Percentiles rank a stretch among this genome's conserved stretches.
Evolutionary conservation across 1,140 invertebrate species (phyloP).

Genomic region (Orussus abietinus): DNA sequence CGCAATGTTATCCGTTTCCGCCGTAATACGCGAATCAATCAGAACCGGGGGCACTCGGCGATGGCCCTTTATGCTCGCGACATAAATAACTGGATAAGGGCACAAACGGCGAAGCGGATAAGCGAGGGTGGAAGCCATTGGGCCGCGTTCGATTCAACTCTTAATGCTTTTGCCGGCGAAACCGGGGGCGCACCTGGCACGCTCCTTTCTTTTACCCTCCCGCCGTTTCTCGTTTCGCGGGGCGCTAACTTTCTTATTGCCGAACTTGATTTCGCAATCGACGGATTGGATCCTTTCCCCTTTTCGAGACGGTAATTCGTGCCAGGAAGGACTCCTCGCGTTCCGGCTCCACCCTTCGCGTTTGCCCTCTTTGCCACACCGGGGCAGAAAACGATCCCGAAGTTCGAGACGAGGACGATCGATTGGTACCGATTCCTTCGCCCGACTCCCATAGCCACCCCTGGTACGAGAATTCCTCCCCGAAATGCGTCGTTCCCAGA

Average conservation of each 20-base stretch:
- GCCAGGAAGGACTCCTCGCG: too few species aligned
- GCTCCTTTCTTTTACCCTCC: constrained; percentile 18
- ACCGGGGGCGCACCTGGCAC: constrained; percentile 32
- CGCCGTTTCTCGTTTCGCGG: constrained; percentile 13
- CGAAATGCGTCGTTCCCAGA: too few species aligned
- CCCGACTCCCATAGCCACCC: too few species aligned
- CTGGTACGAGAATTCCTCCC: too few species aligned
- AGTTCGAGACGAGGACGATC: background rate
- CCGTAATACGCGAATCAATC: constrained; percentile 34
- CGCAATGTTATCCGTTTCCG: background rate
- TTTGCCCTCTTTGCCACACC: too few species aligned
- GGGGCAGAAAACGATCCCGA: background rate
- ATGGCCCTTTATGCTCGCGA: constrained; percentile 30
- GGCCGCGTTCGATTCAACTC: constrained; percentile 38
- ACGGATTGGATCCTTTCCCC: constrained; percentile 31
- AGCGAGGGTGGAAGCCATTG: constrained; percentile 7
- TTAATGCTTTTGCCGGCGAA: constrained; percentile 41
- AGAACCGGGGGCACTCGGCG: constrained; percentile 12
- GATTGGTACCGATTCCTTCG: too few species aligned
- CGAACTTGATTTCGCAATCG: constrained; percentile 43
- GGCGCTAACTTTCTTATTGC: constrained; percentile 47
- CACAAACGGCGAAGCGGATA: constrained; percentile 11
- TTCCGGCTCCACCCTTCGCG: too few species aligned
- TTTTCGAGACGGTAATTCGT: too few species aligned
- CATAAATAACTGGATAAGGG: constrained; percentile 45